Percentiles rank a stretch among this genome's conserved stretches.
Conservation (phyloP, 2,888 invertebrate genomes). For the Nebria brevicollis region DNA sequence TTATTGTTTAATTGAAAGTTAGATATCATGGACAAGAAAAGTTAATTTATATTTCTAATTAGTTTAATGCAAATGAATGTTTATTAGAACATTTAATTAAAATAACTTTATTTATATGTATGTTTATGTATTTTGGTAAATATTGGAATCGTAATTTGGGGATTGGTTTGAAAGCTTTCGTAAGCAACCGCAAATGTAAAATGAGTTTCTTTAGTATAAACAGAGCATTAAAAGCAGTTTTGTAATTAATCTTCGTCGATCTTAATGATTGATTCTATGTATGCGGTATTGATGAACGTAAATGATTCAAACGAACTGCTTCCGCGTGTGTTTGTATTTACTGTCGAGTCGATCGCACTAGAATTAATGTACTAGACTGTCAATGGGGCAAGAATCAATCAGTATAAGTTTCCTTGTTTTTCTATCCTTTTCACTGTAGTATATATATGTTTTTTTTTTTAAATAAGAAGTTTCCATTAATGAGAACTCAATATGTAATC, state of each 20-base stretch:
- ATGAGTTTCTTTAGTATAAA: slow-evolving; percentile 2
- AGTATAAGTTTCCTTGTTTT: background rate
- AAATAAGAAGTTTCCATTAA: too few species aligned
- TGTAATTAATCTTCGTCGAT: slow-evolving; percentile 24
- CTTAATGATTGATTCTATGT: slow-evolving; percentile 20
- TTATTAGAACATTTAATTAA: too few species aligned
- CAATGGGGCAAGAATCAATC: background rate
- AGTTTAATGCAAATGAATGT: background rate
- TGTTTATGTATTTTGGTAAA: slow-evolving; percentile 10
- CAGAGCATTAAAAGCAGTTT: slow-evolving; percentile 13
- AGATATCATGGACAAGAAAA: background rate
- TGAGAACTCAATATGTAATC: too few species aligned
- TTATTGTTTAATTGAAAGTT: background rate
- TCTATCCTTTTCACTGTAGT: background rate
- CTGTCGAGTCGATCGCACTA: background rate
- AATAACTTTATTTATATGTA: background rate
- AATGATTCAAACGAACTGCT: background rate
- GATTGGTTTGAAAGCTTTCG: background rate
- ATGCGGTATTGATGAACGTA: background rate
- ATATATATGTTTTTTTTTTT: background rate
- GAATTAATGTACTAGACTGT: background rate
- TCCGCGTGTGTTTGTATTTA: slow-evolving; percentile 1
- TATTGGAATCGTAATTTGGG: background rate
- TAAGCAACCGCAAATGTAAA: background rate
- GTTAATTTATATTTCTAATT: slow-evolving; percentile 9